Evolutionary conservation across 2,113 vertebrate genomes (phyloP), one percentile per base, ranked within the genome.

Genomic region (Sinocyclocheilus rhinocerous): DNA sequence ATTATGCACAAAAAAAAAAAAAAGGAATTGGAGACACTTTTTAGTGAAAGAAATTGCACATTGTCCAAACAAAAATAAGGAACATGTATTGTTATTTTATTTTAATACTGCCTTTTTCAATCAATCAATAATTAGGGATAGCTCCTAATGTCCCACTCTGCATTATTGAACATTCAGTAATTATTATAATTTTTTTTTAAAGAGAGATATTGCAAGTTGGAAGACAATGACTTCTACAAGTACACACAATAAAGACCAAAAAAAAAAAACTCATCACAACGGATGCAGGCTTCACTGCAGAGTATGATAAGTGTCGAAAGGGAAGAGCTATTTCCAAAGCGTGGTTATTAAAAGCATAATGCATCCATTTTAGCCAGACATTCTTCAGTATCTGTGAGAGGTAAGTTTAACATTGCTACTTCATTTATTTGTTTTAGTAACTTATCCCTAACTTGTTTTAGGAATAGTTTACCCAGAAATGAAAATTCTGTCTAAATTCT

Each of bases 271-370:
- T 22, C n/a, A 87, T 87, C 88, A 81, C 4, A 48, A 16, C 13
- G 67, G 86, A 83, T 86, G 16, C 89, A 82, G 84, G 22, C 81
- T 81, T 45, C 72, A 52, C 22, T 36, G 39, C 22, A 76, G 29
- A 50, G 4, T 0, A 33, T 48, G 81, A 84, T 76, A 84, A 80
- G 33, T 39, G n/a, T 84, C 67, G 33, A 86, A 77, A 77, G 45
- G 78, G 72, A 33, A 84, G 22, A 76, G 6, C 80, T 29, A 20
- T 50, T 26, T 50, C 76, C 3, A 18, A 4, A 29, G 11, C 36
- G 57, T 26, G 16, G 29, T 83, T 77, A 76, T 55, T 55, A 77
- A 67, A 67, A 42, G 39, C 73, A 12, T 4, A 67, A 61, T 48
- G 5, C 57, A 45, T 79, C 52, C 9, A 33, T 69, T 79, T 50